Base-by-base conservation (phyloP, 1,140 invertebrate species). In the Drosophila punjabiensis region DNA sequence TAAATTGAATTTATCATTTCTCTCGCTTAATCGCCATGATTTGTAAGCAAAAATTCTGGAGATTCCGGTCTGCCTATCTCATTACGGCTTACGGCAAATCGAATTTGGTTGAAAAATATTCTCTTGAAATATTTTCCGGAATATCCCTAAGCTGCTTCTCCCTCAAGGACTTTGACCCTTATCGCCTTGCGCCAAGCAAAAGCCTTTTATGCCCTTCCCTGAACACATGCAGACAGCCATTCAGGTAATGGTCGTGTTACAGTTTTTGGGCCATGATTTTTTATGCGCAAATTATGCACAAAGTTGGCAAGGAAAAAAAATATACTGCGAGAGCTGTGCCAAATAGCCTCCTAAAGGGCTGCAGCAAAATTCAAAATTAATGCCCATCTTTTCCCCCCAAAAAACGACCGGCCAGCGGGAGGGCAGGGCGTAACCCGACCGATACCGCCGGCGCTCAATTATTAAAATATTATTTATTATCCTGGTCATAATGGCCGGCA, bases 391-490 rank as follows among this genome's bases (percentile, higher is more conserved):
- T 16, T 18, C 11, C 43, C 43, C 43, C 33, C 4, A 14, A 7
- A n/a, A 14, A 7, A 13, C 32, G 7, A 35, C 0, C 32, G 7
- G 30, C 0, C 48, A 0, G 48, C 48, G 48, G 1, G 14, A 50
- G 9, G 48, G 63, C 20, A 30, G 9, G 48, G 63, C 20, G 53
- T 61, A 73, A 41, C 45, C 45, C 55, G 7, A 56, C 53, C 55
- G 7, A 59, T 50, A 50, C 39, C 37, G 35, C 33, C 35, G 41
- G 14, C 71, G 48, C 71, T 75, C 71, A 75, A 89, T 85, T 88
- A 86, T 86, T 84, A 61, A 74, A 81, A 89, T 88, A 88, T 89
- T 88, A 88, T 88, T 89, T 89, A 85, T 88, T 81, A 89, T 82
- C 69, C 63, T 48, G 41, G 30, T 18, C 58, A 47, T 76, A 81